Base-by-base conservation (phyloP, 2,888 invertebrate genomes). In the Elegia similella region DNA sequence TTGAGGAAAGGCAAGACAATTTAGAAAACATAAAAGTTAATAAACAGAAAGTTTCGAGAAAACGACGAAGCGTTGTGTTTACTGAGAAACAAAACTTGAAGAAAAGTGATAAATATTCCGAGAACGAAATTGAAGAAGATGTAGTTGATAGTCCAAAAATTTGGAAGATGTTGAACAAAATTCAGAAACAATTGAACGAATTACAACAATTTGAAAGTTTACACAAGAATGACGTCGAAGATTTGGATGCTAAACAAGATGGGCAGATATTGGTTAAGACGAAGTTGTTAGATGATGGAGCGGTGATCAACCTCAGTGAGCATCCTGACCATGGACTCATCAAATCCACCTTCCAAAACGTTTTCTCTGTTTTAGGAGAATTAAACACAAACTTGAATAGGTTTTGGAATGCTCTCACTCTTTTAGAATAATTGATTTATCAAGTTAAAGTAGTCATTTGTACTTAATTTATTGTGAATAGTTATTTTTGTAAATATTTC, bases 381-480 rank as follows among this genome's bases (percentile, higher is more conserved):
- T 70, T 91, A 5, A 88, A 85, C 60, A 77, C 75, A 13, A 87
- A 89, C 59, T 69, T 91, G 38, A 84, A 81, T 57, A 82, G 68
- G 55, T 70, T 86, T 65, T 86, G 88, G 82, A 76, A 78, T 47
- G 78, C 80, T 6, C 69, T 90, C 3, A 76, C 73, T 42, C 53
- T 86, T 7, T 69, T 89, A 62, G 84, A 87, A 59, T 91, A 82
- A 68, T 62, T 23, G 56, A 44, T 29, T 7, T 34, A 3, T 1
- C 7, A 1, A 32, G 8, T 34, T 2, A 0, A 32, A 32, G 32
- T 32, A 3, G 23, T 23, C 5, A 32, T 32, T 32, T 32, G 32
- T 32, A 32, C 7, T 32, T 32, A 53, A 55, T 38, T 23, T 13
- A 30, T 32, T 48, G 16, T 43, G 13, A 17, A 32, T 58, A 32